Evolutionary conservation across 2,113 vertebrate genomes (phyloP).

Genomic region (Lethenteron reissneri): DNA sequence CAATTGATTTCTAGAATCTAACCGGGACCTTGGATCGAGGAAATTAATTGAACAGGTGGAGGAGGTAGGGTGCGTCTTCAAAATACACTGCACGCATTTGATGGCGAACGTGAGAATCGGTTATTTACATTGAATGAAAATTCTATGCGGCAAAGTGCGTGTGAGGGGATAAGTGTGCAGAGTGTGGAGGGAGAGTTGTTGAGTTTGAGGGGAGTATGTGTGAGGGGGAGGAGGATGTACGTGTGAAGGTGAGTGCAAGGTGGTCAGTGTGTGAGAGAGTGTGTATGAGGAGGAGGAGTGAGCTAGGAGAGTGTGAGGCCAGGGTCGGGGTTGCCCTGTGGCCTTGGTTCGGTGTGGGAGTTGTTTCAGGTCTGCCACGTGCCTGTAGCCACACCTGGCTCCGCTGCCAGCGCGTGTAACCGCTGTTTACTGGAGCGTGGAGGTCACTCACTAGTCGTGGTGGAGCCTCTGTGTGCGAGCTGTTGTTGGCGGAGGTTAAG

Average conservation of each 20-base stretch:
- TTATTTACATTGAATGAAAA: not conserved
- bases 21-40: too few relatives aligned
- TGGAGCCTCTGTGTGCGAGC: not conserved
- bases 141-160: not conserved
- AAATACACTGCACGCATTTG: too few relatives aligned
- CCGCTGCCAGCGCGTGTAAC: not conserved
- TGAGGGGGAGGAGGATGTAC: not conserved
- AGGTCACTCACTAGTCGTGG: not conserved
- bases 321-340: too few relatives aligned
- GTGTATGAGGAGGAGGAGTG: constrained; percentile 7
- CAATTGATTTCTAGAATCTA: too few relatives aligned
- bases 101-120: not conserved
- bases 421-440: not conserved
- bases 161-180: not conserved
- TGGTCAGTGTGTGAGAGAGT: not conserved
- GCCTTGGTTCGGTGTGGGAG: not conserved
- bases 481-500: too few relatives aligned
- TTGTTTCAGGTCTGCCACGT: too few relatives aligned
- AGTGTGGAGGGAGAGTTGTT: not conserved
- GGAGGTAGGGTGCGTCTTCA: too few relatives aligned
- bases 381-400: not conserved
- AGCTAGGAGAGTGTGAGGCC: not conserved
- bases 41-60: too few relatives aligned
- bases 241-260: not conserved
- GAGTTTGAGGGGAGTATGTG: not conserved